Percentiles rank a stretch among this genome's conserved stretches.
phyloP scores from a whole-genome alignment of 1,140 invertebrate species.

The Zaprionus tsacasi region DNA sequence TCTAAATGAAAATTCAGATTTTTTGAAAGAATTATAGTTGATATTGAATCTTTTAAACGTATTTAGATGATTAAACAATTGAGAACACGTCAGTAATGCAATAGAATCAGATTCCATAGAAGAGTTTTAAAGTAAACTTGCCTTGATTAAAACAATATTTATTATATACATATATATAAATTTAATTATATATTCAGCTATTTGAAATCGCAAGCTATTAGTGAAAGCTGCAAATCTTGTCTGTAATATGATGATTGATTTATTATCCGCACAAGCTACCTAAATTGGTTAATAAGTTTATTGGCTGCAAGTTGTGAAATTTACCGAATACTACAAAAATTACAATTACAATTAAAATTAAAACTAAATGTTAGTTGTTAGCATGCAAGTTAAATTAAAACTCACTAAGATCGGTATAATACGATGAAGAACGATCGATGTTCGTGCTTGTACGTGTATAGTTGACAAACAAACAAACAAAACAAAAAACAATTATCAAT shows the following conservation, averaged over 20 bases:
- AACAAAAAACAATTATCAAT: not conserved
- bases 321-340: conserved; percentile 49
- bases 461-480: conserved; percentile 10
- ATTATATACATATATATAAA: not conserved
- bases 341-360: conserved; percentile 39
- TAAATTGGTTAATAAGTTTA: conserved; percentile 73
- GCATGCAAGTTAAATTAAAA: conserved; percentile 52
- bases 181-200: conserved; percentile 30
- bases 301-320: conserved; percentile 69
- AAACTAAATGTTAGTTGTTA: conserved; percentile 77
- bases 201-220: conserved; percentile 26
- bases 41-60: conserved; percentile 32
- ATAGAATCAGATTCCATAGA: conserved; percentile 22
- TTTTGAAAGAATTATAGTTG: not conserved
- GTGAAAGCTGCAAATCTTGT: conserved; percentile 27
- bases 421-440: conserved; percentile 9
- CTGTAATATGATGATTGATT: conserved; percentile 41
- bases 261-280: conserved; percentile 71
- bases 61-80: conserved; percentile 17
- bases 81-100: not conserved
- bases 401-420: conserved; percentile 31
- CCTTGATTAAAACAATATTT: conserved; percentile 31
- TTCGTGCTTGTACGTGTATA: conserved; percentile 19
- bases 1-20: conserved; percentile 34
- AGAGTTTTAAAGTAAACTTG: conserved; percentile 26